Evolutionary conservation across 2,113 vertebrate genomes (phyloP).

Genomic region (Piaya cayana): DNA sequence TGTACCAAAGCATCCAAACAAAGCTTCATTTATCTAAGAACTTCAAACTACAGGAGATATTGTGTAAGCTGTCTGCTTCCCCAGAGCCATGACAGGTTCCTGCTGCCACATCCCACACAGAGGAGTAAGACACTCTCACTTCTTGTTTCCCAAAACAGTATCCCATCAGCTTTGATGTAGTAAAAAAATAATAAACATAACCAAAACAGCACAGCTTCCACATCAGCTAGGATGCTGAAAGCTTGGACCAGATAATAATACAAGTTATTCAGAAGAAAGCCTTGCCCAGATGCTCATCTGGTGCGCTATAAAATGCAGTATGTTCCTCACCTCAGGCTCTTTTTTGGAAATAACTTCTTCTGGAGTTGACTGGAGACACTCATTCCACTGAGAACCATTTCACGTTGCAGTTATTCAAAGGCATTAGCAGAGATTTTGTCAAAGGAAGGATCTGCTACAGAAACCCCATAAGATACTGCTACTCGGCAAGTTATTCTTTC

Average conservation of each 20-base stretch:
- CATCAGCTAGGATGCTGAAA: background rate
- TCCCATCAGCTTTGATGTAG: background rate
- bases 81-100: background rate
- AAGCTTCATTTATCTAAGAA: background rate
- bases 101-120: background rate
- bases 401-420: background rate
- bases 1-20: background rate
- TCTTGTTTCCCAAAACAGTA: conserved; percentile 24
- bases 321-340: background rate
- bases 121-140: conserved; percentile 8
- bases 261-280: background rate
- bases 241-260: background rate
- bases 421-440: background rate
- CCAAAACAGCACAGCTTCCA: background rate
- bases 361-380: background rate
- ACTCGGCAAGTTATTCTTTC: background rate
- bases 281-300: background rate
- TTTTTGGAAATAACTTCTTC: background rate
- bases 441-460: background rate
- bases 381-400: background rate
- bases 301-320: background rate
- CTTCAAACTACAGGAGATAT: background rate
- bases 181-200: background rate
- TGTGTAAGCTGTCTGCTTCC: background rate
- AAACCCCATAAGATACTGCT: background rate